phyloP scores from a whole-genome alignment of 2,113 vertebrate species.

The Meleagris gallopavo region DNA sequence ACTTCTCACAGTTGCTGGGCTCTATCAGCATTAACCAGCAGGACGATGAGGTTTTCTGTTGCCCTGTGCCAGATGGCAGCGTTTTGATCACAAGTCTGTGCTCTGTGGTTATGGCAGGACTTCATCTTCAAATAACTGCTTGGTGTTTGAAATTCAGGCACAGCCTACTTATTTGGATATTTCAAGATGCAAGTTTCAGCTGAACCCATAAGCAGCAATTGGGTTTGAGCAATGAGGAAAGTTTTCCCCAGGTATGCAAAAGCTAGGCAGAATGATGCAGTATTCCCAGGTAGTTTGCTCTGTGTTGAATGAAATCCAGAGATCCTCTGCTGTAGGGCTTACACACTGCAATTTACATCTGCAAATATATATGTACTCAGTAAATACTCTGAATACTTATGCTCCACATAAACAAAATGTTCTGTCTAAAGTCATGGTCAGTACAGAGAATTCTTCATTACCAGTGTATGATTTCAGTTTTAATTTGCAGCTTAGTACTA shows the following conservation, averaged over 20 bases:
- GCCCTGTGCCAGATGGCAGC: background rate
- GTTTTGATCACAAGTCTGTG: constrained; percentile 20
- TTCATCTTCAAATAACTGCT: constrained; percentile 45
- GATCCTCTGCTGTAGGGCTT: background rate
- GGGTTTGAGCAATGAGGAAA: constrained; percentile 5
- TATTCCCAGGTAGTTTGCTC: constrained; percentile 11
- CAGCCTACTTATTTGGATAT: background rate
- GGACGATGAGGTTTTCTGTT: background rate
- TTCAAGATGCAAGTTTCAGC: constrained; percentile 25
- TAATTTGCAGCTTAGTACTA: background rate
- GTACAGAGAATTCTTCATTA: background rate
- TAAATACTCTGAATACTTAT: background rate
- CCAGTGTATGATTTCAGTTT: background rate
- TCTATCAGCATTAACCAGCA: constrained; percentile 20
- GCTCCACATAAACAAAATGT: background rate
- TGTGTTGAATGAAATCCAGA: background rate
- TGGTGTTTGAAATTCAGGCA: constrained; percentile 14
- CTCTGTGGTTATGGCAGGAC: constrained; percentile 43
- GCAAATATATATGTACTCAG: background rate
- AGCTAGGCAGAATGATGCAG: background rate
- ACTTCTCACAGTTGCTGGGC: background rate
- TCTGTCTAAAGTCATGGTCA: background rate
- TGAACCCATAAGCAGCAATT: background rate
- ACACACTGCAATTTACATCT: background rate
- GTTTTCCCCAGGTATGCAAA: constrained; percentile 20